phyloP scores from a whole-genome alignment of 2,113 vertebrate species.

The Lampris megalopsis region DNA sequence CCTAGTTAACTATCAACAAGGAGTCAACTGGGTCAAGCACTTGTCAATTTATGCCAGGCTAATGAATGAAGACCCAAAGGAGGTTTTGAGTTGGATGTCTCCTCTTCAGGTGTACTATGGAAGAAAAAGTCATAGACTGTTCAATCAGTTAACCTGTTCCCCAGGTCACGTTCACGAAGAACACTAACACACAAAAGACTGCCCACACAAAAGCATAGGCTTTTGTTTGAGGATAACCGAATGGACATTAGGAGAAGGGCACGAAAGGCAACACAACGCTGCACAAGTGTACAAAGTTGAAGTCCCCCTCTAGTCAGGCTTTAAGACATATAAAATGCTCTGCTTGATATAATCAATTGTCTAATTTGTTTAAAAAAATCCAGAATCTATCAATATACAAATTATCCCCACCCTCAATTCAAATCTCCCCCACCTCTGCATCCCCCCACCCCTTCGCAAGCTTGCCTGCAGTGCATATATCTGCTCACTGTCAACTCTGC shows the following conservation, averaged over 20 bases:
- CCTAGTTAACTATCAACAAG: neutral
- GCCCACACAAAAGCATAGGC: neutral
- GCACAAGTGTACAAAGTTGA: too few species aligned
- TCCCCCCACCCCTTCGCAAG: too few species aligned
- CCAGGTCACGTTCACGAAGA: conserved; percentile 3
- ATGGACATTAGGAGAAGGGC: neutral
- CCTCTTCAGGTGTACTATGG: conserved; percentile 24
- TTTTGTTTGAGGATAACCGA: conserved; percentile 28
- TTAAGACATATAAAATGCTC: too few species aligned
- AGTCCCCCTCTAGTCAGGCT: too few species aligned
- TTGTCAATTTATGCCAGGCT: conserved; percentile 10
- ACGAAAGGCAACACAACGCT: neutral
- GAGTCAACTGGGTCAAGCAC: conserved; percentile 7
- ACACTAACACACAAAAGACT: neutral
- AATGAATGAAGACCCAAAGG: neutral
- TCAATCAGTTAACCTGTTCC: neutral
- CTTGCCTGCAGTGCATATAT: too few species aligned
- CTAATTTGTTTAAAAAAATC: too few species aligned
- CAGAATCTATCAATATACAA: too few species aligned
- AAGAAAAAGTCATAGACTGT: conserved; percentile 6
- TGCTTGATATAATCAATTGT: too few species aligned
- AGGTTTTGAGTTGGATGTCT: too few species aligned
- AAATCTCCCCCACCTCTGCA: too few species aligned
- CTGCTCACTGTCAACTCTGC: too few species aligned
- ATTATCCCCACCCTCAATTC: too few species aligned